Evolutionary conservation across 1,140 invertebrate species (phyloP).

Genomic region (Brachionus calyciflorus): DNA sequence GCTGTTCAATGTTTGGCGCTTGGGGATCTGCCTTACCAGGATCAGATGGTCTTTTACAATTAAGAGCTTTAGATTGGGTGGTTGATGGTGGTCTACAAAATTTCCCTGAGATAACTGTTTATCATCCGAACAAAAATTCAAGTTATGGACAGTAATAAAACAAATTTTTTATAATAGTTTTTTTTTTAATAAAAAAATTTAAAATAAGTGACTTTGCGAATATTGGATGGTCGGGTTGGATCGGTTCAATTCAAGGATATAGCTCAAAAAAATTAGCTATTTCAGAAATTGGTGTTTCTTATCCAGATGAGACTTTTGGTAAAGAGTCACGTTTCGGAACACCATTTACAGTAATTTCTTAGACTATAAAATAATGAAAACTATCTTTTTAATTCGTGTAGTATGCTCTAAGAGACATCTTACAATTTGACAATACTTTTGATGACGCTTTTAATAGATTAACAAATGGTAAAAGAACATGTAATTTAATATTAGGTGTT

Average conservation of each 20-base stretch:
- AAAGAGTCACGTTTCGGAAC: conserved; percentile 52
- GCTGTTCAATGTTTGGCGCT: conserved; percentile 53
- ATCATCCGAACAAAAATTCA: conserved; percentile 50
- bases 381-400: not conserved
- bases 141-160: conserved; percentile 38
- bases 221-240: conserved; percentile 31
- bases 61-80: conserved; percentile 53
- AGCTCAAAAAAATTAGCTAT: conserved; percentile 51
- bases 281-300: conserved; percentile 54
- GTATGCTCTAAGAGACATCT: conserved; percentile 51
- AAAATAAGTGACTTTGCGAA: conserved; percentile 24
- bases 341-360: conserved; percentile 51
- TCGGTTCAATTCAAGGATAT: conserved; percentile 50
- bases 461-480: conserved; percentile 50
- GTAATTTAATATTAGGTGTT: conserved; percentile 53
- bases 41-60: conserved; percentile 48
- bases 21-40: conserved; percentile 50
- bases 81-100: conserved; percentile 53
- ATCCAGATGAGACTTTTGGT: conserved; percentile 52
- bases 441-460: conserved; percentile 50
- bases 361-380: not conserved
- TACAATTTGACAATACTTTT: conserved; percentile 52
- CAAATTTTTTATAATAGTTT: conserved; percentile 47
- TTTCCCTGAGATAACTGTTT: conserved; percentile 53
- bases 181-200: conserved; percentile 50